Evolutionary conservation across 2,113 vertebrate genomes (phyloP).

Genomic region (Eudorcas thomsonii): DNA sequence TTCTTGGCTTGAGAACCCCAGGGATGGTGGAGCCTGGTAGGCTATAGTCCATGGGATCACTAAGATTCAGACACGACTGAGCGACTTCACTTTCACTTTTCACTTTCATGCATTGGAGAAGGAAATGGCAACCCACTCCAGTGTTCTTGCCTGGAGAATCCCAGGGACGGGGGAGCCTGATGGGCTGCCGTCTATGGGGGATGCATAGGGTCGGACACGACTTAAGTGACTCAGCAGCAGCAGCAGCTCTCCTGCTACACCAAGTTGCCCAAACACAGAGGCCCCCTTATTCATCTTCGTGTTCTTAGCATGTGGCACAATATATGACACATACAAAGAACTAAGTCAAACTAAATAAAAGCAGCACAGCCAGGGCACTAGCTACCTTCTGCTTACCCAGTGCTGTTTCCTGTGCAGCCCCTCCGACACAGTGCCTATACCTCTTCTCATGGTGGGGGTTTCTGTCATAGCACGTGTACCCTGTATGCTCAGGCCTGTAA

Average conservation of each 20-base stretch:
- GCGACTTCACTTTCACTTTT: too few relatives aligned
- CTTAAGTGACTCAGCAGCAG: background rate
- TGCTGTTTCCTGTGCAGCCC: background rate
- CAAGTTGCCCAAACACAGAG: background rate
- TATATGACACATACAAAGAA: background rate
- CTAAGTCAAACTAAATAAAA: background rate
- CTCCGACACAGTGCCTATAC: background rate
- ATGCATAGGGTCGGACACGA: background rate
- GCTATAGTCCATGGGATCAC: too few relatives aligned
- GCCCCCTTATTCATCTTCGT: background rate
- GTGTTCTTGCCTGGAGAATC: too few relatives aligned
- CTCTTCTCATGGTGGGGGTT: background rate
- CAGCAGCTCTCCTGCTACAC: background rate
- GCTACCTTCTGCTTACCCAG: background rate
- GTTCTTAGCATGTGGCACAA: background rate
- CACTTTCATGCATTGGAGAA: too few relatives aligned
- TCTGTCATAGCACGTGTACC: background rate
- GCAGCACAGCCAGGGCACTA: background rate
- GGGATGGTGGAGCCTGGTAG: too few relatives aligned
- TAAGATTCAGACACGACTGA: too few relatives aligned
- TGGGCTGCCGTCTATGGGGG: background rate
- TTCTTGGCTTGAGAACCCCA: background rate
- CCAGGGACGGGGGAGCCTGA: too few relatives aligned
- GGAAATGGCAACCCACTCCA: too few relatives aligned
- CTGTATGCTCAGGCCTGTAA: background rate